phyloP scores from a whole-genome alignment of 2,113 vertebrate genomes.

The Rhabdornis inornatus region DNA sequence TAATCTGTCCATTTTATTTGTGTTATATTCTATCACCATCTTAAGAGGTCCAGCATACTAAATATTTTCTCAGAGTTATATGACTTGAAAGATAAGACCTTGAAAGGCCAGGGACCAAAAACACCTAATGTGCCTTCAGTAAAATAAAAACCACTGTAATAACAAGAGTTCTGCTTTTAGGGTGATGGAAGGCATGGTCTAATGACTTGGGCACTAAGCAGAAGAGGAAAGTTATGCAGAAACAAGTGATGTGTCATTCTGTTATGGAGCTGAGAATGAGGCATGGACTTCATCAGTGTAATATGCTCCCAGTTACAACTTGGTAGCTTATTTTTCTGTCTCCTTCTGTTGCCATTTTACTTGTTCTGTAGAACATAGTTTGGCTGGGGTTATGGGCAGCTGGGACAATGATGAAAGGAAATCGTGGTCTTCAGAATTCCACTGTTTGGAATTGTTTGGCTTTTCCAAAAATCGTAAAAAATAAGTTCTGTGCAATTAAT shows the following conservation, averaged over 20 bases:
- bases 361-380: background rate
- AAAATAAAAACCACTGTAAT: background rate
- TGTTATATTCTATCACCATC: background rate
- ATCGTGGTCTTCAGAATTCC: background rate
- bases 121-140: background rate
- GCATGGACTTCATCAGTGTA: background rate
- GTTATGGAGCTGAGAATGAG: background rate
- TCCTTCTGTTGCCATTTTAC: background rate
- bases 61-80: background rate
- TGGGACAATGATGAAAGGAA: background rate
- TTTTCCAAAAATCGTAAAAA: background rate
- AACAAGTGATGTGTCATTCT: background rate
- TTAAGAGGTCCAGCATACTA: background rate
- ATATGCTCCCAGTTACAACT: background rate
- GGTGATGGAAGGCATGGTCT: background rate
- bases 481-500: background rate
- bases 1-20: background rate
- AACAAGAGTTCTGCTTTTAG: background rate
- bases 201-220: background rate
- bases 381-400: background rate
- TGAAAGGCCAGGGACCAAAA: background rate
- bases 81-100: background rate
- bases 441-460: background rate
- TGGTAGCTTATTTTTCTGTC: background rate
- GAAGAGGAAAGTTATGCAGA: background rate